Evolutionary conservation across 2,113 vertebrate species (phyloP), one percentile per base, ranked within the genome.

Genomic region (Catharus bicknelli): DNA sequence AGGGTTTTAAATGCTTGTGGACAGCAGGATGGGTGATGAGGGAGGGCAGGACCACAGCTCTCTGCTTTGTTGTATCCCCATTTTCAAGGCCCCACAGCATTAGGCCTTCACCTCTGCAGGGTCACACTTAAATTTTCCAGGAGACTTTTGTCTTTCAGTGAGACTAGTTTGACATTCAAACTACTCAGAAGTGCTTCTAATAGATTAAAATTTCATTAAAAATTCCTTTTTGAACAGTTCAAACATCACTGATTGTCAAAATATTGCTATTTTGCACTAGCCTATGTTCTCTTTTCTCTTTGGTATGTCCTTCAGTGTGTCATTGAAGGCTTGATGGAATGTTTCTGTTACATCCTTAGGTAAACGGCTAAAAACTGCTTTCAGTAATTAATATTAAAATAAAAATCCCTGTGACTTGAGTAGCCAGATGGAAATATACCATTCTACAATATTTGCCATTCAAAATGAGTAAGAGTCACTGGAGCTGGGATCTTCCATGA

Each of bases 1-100:
- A 59, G 77, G 69, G 15, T 74, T 95, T 91, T 7, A 90, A 88
- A 91, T 83, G 91, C 50, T n/a, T 69, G 67, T 54, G 63, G 74
- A 72, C 38, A 66, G 50, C 45, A 64, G 42, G 29, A 7, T 42
- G 59, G 70, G 32, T 78, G 54, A 47, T 43, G 55, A 69, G 69
- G 62, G 53, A 43, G 36, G 66, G 29, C 4, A 59, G 69, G 54
- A 63, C 10, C 40, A 30, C n/a, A 68, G n/a, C 48, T 63, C 75
- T 84, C 62, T 82, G 34, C 38, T 73, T 47, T 64, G 63, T 17
- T 6, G 9, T 38, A 66, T 42, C 18, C 30, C 57, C 32, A 42
- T 70, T 81, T 55, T 68, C 78, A 72, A 30, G 38, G 29, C 48
- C 34, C 29, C 12, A 1, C 47, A 34, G 29, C 7, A 6, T 57